A percentile compares a stretch with the other conserved stretches of the same genome.
These are phyloP conservation scores for Pseudomyrmex concolor DNA, from an alignment of 1,140 invertebrate genomes.

Conservation along the genomic window DNA sequence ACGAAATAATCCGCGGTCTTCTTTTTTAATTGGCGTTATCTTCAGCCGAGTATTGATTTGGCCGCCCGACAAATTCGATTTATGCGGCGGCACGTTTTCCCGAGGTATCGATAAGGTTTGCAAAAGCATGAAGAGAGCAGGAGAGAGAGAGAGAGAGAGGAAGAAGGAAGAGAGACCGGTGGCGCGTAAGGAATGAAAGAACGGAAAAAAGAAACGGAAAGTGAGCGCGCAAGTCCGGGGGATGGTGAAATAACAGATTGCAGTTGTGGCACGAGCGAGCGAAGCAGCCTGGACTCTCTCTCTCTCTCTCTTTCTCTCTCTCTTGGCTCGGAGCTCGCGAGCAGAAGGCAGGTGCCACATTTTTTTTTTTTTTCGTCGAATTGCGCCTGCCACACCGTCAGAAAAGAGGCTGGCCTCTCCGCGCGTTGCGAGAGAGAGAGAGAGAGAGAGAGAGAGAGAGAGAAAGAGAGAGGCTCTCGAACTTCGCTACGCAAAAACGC, in stretches of 20 bases:
- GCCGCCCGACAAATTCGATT: constrained; percentile 55
- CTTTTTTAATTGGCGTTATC: constrained; percentile 67
- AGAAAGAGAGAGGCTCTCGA: constrained; percentile 75
- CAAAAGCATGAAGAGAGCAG: not conserved
- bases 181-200: constrained; percentile 65
- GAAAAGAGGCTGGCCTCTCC: constrained; percentile 63
- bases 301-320: constrained; percentile 54
- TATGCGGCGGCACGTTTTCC: constrained; percentile 56
- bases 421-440: constrained; percentile 46
- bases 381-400: constrained; percentile 61
- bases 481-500: constrained; percentile 49
- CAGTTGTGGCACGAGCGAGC: constrained; percentile 81
- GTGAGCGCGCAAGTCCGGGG: constrained; percentile 52
- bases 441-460: constrained; percentile 68
- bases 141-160: not conserved
- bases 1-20: constrained; percentile 14
- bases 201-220: constrained; percentile 63
- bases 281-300: constrained; percentile 65
- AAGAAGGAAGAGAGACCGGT: not conserved
- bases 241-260: constrained; percentile 81
- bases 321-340: constrained; percentile 70
- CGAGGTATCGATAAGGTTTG: constrained; percentile 64
- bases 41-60: constrained; percentile 52
- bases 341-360: constrained; percentile 82
- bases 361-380: constrained; percentile 82